phyloP scores from a whole-genome alignment of 2,113 vertebrate species.

The Columbina picui region DNA sequence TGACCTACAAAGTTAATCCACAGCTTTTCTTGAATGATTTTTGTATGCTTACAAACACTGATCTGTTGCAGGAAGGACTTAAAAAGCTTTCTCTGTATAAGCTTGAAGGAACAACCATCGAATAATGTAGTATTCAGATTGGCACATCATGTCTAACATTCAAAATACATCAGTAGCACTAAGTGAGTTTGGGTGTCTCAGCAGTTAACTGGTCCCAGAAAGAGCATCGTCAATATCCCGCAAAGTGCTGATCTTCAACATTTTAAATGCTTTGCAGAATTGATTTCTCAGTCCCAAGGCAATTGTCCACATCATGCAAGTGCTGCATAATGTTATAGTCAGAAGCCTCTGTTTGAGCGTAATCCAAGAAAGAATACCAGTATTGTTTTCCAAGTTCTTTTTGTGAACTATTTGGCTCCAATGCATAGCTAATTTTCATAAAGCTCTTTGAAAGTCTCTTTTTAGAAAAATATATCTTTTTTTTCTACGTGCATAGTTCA shows the following conservation, averaged over 20 bases:
- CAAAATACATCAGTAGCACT: conserved; percentile 28
- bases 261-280: conserved; percentile 20
- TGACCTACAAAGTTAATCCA: not conserved
- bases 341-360: conserved; percentile 43
- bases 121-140: not conserved
- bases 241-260: conserved; percentile 37
- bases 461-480: conserved; percentile 1
- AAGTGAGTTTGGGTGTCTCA: conserved; percentile 6
- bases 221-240: not conserved
- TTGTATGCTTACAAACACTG: not conserved
- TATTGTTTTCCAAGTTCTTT: conserved; percentile 45
- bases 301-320: conserved; percentile 49
- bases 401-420: conserved; percentile 44
- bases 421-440: conserved; percentile 31
- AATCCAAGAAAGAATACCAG: conserved; percentile 46
- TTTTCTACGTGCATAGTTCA: not conserved
- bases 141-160: not conserved
- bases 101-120: not conserved
- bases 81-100: not conserved
- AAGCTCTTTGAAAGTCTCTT: conserved; percentile 39
- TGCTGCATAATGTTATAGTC: conserved; percentile 24
- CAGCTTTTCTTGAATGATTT: not conserved
- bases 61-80: not conserved
- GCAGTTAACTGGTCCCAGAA: not conserved
- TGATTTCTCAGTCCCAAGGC: conserved; percentile 38